A percentile compares a stretch with the other conserved stretches of the same genome.
Evolutionary conservation across 2,888 invertebrate species (phyloP).

Genomic region (Eulithis prunata): DNA sequence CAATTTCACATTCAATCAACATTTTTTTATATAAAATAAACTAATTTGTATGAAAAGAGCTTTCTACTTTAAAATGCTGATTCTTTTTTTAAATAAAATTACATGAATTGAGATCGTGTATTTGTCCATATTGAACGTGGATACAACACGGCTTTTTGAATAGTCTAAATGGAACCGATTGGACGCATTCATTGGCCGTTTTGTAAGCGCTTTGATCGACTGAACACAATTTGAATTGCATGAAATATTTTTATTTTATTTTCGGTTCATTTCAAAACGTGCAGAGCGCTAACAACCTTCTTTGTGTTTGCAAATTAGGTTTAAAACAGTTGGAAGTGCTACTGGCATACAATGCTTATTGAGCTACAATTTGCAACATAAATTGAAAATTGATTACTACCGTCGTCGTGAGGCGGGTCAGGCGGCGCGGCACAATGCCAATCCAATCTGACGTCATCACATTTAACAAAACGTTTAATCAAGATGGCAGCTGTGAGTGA

Average conservation of each 20-base stretch:
- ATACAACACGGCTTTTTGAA: constrained; percentile 14
- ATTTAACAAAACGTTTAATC: constrained; percentile 38
- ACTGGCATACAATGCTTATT: neutral
- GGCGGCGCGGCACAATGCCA: constrained; percentile 22
- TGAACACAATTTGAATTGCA: constrained; percentile 1
- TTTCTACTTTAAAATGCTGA: too few species aligned
- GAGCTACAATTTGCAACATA: constrained; percentile 1
- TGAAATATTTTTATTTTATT: constrained; percentile 5
- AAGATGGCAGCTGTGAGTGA: constrained; percentile 35
- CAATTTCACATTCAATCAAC: too few species aligned
- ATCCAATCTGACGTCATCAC: constrained; percentile 35
- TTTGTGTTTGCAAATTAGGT: neutral
- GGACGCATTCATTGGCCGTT: constrained; percentile 12
- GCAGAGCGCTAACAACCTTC: neutral
- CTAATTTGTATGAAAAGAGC: too few species aligned
- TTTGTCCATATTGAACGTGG: neutral
- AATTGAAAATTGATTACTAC: constrained; percentile 15
- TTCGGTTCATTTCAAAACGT: neutral
- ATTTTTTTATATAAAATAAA: too few species aligned
- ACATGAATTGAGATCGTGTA: neutral
- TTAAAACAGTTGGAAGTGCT: neutral
- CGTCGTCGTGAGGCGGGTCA: neutral
- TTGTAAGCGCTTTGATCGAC: constrained; percentile 4
- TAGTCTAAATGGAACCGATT: constrained; percentile 13
- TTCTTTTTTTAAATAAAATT: neutral